phyloP scores from a whole-genome alignment of 2,113 vertebrate genomes.

The Tautogolabrus adspersus region DNA sequence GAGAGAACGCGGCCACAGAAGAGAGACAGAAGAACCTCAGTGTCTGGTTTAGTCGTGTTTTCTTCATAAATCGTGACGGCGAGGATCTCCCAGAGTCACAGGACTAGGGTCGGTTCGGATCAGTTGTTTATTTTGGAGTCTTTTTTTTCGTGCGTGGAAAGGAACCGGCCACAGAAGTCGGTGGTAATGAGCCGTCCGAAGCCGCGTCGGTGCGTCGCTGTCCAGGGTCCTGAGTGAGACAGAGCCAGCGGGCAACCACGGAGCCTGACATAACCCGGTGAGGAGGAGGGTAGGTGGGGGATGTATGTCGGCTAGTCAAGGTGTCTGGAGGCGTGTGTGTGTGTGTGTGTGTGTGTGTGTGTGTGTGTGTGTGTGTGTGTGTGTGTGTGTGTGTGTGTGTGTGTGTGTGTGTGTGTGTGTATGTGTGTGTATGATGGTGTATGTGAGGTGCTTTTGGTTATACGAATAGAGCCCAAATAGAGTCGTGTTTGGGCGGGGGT shows the following conservation, averaged over 20 bases:
- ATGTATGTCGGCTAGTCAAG: conserved; percentile 19
- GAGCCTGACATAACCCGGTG: conserved; percentile 81
- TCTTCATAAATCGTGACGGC: conserved; percentile 16
- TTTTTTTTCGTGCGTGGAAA: background rate
- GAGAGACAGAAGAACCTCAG: conserved; percentile 24
- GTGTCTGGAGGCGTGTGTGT: conserved; percentile 30
- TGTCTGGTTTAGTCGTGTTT: conserved; percentile 36
- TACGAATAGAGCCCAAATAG: conserved; percentile 7
- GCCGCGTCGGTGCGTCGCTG: conserved; percentile 85
- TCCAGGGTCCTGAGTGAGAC: conserved; percentile 85
- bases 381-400: conserved; percentile 14
- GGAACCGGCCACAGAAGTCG: conserved; percentile 52
- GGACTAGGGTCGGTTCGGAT: background rate
- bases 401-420: background rate
- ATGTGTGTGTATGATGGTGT: conserved; percentile 38
- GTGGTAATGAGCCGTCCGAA: conserved; percentile 82
- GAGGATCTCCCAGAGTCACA: background rate
- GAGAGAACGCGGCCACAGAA: conserved; percentile 42
- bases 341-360: background rate
- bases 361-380: too few species aligned
- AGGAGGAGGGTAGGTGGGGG: conserved; percentile 28
- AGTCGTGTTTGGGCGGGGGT: conserved; percentile 21
- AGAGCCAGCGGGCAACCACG: conserved; percentile 71
- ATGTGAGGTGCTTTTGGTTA: background rate
- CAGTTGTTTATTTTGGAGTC: background rate